A percentile compares a stretch with the other conserved stretches of the same genome.
Conservation (phyloP, 2,113 vertebrate species). For the Nothoprocta pentlandii region DNA sequence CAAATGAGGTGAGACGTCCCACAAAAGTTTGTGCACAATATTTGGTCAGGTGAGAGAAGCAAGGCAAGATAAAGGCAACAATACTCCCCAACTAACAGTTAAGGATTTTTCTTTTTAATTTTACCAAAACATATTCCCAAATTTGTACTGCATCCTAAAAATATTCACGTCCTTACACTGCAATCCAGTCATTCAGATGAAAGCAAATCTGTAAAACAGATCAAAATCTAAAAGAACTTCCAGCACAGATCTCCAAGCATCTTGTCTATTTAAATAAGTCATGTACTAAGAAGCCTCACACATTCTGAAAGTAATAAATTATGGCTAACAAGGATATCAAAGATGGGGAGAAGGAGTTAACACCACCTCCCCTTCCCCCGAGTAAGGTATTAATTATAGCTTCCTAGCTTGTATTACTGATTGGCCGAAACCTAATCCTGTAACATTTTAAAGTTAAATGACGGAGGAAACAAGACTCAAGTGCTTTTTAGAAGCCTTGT, state of each 20-base stretch:
- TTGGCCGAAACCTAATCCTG: slow-evolving; percentile 61
- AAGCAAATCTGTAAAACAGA: not conserved
- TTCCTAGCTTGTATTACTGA: slow-evolving; percentile 49
- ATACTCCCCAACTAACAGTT: not conserved
- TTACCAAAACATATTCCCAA: not conserved
- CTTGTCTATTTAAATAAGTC: not conserved
- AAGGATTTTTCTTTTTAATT: not conserved
- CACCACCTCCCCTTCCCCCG: not conserved
- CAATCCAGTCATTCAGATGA: not conserved
- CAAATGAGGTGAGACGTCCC: not conserved
- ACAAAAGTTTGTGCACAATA: not conserved
- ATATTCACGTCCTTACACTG: not conserved
- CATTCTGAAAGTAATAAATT: slow-evolving; percentile 21
- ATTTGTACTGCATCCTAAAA: not conserved
- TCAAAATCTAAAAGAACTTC: not conserved
- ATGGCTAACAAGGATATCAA: not conserved
- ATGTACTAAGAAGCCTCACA: not conserved
- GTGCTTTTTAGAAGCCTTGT: not conserved
- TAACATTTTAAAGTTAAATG: slow-evolving; percentile 51
- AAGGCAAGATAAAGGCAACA: not conserved
- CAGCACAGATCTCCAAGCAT: not conserved
- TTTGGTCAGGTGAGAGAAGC: not conserved
- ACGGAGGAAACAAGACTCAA: slow-evolving; percentile 22
- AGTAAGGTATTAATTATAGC: slow-evolving; percentile 63
- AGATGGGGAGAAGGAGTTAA: slow-evolving; percentile 31